Evolutionary conservation across 2,888 invertebrate genomes (phyloP).

Genomic region (Phyllotreta striolata): DNA sequence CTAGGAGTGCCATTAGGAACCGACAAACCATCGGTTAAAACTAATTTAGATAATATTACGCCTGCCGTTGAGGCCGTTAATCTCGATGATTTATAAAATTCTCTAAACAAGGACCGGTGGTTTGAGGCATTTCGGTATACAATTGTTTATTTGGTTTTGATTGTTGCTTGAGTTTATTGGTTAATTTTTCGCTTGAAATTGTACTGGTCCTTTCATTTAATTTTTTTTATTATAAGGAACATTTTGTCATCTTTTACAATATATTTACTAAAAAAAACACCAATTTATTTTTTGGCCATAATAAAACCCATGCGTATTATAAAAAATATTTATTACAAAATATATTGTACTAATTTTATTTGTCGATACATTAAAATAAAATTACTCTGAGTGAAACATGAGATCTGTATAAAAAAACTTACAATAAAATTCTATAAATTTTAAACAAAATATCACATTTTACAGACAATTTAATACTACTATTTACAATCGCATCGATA

Average conservation of each 20-base stretch:
- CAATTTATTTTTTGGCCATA: background rate
- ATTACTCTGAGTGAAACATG: conserved; percentile 32
- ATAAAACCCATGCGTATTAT: background rate
- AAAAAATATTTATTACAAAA: conserved; percentile 26
- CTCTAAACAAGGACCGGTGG: background rate
- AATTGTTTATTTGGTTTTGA: conserved; percentile 5
- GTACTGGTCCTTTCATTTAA: conserved; percentile 10
- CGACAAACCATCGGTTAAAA: conserved; percentile 41
- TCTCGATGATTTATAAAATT: conserved; percentile 70
- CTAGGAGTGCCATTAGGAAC: conserved; percentile 68
- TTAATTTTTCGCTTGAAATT: conserved; percentile 1
- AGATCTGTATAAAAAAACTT: conserved; percentile 37
- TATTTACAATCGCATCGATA: conserved; percentile 20
- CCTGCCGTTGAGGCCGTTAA: conserved; percentile 73
- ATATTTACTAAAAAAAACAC: background rate
- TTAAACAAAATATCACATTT: conserved; percentile 48
- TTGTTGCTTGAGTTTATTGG: background rate
- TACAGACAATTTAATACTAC: conserved; percentile 31
- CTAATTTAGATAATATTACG: conserved; percentile 59
- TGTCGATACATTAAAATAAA: conserved; percentile 29
- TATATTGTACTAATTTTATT: conserved; percentile 27
- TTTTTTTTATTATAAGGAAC: background rate
- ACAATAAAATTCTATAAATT: conserved; percentile 42
- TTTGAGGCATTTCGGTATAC: too few relatives aligned
- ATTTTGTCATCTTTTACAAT: background rate